Evolutionary conservation across 1,140 invertebrate genomes (phyloP).

Genomic region (Papilio aristodemus): DNA sequence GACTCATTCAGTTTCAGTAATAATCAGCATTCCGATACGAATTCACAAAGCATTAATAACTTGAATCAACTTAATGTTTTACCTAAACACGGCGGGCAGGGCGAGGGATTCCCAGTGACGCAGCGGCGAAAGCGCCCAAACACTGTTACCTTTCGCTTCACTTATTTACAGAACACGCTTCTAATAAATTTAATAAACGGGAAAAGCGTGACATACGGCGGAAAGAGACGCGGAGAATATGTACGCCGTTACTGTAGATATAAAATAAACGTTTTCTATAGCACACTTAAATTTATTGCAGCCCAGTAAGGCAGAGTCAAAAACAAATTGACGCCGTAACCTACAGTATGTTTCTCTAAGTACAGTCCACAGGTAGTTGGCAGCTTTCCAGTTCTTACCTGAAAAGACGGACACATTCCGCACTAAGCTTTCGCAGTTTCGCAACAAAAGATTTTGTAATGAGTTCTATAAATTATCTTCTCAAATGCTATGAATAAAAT

Average conservation of each 20-base stretch:
- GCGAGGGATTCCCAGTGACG: slow-evolving; percentile 64
- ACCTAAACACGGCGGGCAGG: slow-evolving; percentile 44
- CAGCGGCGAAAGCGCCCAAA: slow-evolving; percentile 45
- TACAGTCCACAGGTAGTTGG: slow-evolving; percentile 75
- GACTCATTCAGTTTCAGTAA: no score
- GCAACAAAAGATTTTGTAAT: slow-evolving; percentile 61
- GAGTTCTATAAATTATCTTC: slow-evolving; percentile 42
- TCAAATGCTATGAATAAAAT: slow-evolving; percentile 42
- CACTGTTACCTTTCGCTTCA: slow-evolving; percentile 55
- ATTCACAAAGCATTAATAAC: slow-evolving; percentile 60
- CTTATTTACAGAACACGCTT: slow-evolving; percentile 58
- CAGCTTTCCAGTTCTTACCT: slow-evolving; percentile 66
- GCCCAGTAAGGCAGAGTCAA: slow-evolving; percentile 44
- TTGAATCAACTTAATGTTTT: slow-evolving; percentile 60
- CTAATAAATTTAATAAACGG: slow-evolving; percentile 70
- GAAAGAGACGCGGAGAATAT: slow-evolving; percentile 49
- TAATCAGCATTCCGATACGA: slow-evolving; percentile 43
- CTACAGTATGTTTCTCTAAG: slow-evolving; percentile 59
- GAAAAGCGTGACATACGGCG: slow-evolving; percentile 51
- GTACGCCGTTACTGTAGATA: slow-evolving; percentile 34
- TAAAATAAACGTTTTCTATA: slow-evolving; percentile 41
- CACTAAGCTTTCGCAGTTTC: slow-evolving; percentile 53
- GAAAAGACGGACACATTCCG: slow-evolving; percentile 63
- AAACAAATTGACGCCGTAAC: slow-evolving; percentile 59
- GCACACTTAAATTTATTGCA: slow-evolving; percentile 47